phyloP scores from a whole-genome alignment of 2,888 invertebrate genomes.

The Empis livida region DNA sequence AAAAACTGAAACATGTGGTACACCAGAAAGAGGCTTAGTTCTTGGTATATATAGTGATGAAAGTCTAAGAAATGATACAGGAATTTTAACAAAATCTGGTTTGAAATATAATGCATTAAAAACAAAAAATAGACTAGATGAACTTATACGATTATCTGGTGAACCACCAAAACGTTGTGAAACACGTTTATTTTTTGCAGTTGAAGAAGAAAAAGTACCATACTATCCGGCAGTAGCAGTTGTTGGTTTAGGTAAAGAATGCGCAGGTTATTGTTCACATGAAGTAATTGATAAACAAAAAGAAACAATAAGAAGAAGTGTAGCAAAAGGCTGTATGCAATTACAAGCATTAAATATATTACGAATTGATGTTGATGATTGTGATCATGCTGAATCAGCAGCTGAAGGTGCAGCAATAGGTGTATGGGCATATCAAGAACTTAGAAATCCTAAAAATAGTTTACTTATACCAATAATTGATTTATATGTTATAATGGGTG shows the following conservation, averaged over 20 bases:
- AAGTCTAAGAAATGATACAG: conserved; percentile 38
- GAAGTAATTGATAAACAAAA: conserved; percentile 62
- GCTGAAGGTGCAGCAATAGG: conserved; percentile 64
- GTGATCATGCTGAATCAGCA: conserved; percentile 59
- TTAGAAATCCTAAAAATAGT: conserved; percentile 21
- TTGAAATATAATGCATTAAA: conserved; percentile 42
- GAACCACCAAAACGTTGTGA: conserved; percentile 40
- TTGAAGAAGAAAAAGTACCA: conserved; percentile 38
- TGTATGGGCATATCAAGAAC: conserved; percentile 53
- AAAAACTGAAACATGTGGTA: conserved; percentile 28
- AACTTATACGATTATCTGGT: conserved; percentile 39
- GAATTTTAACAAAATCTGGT: conserved; percentile 48
- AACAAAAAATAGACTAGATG: conserved; percentile 41
- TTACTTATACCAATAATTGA: conserved; percentile 25
- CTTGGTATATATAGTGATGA: conserved; percentile 51
- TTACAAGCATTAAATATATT: conserved; percentile 41
- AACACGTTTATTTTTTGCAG: conserved; percentile 49
- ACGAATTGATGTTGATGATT: conserved; percentile 56
- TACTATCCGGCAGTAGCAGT: conserved; percentile 53
- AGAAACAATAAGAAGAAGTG: conserved; percentile 59
- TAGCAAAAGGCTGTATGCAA: conserved; percentile 46
- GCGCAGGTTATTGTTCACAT: conserved; percentile 48
- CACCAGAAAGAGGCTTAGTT: conserved; percentile 39
- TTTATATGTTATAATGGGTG: conserved; percentile 44
- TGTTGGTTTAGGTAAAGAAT: conserved; percentile 57